Evolutionary conservation across 2,113 vertebrate species (phyloP), one percentile per base, ranked within the genome.

Genomic region (Podarcis raffonei): DNA sequence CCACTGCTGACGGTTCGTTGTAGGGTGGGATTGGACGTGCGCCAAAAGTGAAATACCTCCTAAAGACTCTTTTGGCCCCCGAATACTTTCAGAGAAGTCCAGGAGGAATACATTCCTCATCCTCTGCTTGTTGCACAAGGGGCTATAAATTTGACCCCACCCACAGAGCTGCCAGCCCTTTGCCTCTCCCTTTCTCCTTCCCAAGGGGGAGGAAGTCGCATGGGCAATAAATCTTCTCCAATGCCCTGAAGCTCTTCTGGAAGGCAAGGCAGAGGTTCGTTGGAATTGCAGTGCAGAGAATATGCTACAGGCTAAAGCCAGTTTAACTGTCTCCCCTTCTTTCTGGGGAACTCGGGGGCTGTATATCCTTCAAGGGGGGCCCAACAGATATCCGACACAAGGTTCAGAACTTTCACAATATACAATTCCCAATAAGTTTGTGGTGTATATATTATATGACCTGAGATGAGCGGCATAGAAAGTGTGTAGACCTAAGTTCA

Each of bases 121-220:
- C 39, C 30, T 18, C 22, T 69, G 37, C 37, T 48, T 83, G 65
- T 48, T 82, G 62, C 57, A 82, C 30, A 80, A 68, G 39, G 65
- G 42, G 25, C 85, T 69, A 57, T 79, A 87, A 80, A 87, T 87
- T 81, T 80, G 42, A 37, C 85, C 66, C 68, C 85, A 59, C 77
- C 85, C 68, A 81, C 7, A 79, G 20, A 71, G 23, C 77, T 87
- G 77, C 42, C 77, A 71, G 13, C 7, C 39, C 42, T 79, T 22
- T 4, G 57, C 65, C 66, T 87, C 76, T 71, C 77, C 65, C 65
- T 72, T n/a, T 82, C 59, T 71, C 85, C 69, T 68, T 79, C 37
- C 62, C 5, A 32, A 71, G 23, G 77, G 48, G n/a, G 53, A 81
- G 62, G 65, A 87, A 9, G 65, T 66, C 30, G 1, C 23, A 72